A percentile compares a stretch with the other conserved stretches of the same genome.
phyloP scores from a whole-genome alignment of 2,888 invertebrate species.

The Congeria kusceri region DNA sequence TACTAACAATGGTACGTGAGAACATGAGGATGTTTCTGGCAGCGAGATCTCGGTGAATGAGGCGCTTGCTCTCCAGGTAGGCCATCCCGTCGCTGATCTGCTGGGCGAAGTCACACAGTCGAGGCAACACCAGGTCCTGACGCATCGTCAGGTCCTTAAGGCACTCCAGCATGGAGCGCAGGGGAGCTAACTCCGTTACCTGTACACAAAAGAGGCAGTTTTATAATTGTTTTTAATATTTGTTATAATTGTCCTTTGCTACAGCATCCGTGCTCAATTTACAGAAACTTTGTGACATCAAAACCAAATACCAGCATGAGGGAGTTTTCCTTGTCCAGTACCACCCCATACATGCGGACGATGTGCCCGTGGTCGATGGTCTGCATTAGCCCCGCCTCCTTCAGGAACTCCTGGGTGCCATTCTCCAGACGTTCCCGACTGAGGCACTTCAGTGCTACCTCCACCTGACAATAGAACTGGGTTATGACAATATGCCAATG shows the following conservation, averaged over 20 bases:
- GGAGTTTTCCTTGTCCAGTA: slow-evolving; percentile 93
- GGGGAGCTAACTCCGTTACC: slow-evolving; percentile 97
- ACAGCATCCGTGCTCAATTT: no score
- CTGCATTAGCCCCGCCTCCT: slow-evolving; percentile 99
- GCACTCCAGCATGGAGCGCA: slow-evolving; percentile 97
- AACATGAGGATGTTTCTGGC: slow-evolving; percentile 99
- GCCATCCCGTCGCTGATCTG: slow-evolving; percentile 99
- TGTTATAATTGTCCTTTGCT: no score
- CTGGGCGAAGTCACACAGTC: slow-evolving; percentile 96
- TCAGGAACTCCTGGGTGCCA: slow-evolving; percentile 97
- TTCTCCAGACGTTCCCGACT: slow-evolving; percentile 97
- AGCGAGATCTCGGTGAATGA: slow-evolving; percentile 98
- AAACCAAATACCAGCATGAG: slow-evolving; percentile 88
- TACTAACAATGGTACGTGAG: slow-evolving; percentile 88
- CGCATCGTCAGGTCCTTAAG: slow-evolving; percentile 96
- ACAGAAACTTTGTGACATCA: no score
- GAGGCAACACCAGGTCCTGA: slow-evolving; percentile 95
- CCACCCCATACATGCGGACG: slow-evolving; percentile 98
- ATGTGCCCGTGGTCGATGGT: slow-evolving; percentile 98
- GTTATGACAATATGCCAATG: no score
- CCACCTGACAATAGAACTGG: slow-evolving; percentile 89
- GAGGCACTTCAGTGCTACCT: slow-evolving; percentile 98
- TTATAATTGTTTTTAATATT: no score
- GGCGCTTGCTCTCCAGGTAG: slow-evolving; percentile 97
- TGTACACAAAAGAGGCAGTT: slow-evolving; percentile 78